phyloP scores from a whole-genome alignment of 2,888 invertebrate genomes.

The Catocala nupta region DNA sequence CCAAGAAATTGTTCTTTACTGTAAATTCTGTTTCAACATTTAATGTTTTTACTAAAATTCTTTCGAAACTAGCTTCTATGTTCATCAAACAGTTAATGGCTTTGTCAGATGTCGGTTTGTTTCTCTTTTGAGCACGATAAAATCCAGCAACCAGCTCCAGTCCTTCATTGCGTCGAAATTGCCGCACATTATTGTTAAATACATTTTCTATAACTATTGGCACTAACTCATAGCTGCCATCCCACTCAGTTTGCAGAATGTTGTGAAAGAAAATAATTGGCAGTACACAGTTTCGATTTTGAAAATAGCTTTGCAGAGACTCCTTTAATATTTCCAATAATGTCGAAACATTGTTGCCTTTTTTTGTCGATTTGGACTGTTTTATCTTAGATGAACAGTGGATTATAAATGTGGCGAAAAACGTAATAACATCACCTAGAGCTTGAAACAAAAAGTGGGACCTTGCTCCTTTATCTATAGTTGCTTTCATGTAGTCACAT shows the following conservation, averaged over 20 bases:
- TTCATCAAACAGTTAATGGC: conserved; percentile 68
- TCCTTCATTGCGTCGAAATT: conserved; percentile 90
- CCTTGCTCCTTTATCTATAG: conserved; percentile 89
- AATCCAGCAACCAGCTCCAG: conserved; percentile 89
- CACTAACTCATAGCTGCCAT: conserved; percentile 88
- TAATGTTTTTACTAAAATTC: conserved; percentile 73
- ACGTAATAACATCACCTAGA: conserved; percentile 89
- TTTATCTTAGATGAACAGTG: conserved; percentile 87
- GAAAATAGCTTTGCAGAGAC: conserved; percentile 87
- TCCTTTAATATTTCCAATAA: conserved; percentile 84
- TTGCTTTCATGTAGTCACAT: conserved; percentile 84
- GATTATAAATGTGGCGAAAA: conserved; percentile 89
- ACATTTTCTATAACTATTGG: conserved; percentile 87
- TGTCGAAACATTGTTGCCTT: conserved; percentile 64
- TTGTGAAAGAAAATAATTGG: conserved; percentile 90
- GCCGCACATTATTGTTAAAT: conserved; percentile 88
- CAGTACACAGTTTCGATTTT: conserved; percentile 88
- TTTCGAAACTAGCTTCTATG: conserved; percentile 82
- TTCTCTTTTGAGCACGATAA: conserved; percentile 87
- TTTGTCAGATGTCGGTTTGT: conserved; percentile 69
- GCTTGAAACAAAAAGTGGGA: conserved; percentile 89
- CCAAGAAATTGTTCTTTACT: conserved; percentile 87
- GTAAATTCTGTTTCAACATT: conserved; percentile 69
- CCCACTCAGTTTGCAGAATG: conserved; percentile 89
- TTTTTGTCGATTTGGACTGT: conserved; percentile 65